Conservation (phyloP, 2,113 vertebrate genomes). For the Chamaea fasciata region DNA sequence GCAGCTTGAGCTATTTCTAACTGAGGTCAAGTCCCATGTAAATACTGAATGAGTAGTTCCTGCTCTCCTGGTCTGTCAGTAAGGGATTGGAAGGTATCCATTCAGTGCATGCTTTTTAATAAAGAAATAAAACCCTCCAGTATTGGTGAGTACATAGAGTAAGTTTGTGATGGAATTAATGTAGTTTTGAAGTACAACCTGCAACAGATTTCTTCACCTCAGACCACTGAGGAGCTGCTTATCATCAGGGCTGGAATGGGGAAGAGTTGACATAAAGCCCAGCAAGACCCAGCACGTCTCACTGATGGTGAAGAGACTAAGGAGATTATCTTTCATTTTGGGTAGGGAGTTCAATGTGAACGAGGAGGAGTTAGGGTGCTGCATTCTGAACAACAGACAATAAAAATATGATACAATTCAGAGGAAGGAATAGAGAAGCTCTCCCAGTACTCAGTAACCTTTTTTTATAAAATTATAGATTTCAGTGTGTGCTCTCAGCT, state of each 20-base stretch:
- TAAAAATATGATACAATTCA: background rate
- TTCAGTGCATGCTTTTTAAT: background rate
- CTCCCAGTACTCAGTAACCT: background rate
- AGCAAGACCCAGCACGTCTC: background rate
- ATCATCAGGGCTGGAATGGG: background rate
- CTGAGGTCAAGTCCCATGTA: background rate
- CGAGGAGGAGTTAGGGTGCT: background rate
- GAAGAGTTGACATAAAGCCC: background rate
- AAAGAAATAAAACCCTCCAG: background rate
- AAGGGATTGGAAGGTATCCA: background rate
- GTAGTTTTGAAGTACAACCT: background rate
- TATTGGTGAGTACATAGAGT: background rate
- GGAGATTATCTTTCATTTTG: background rate
- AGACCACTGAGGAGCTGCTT: background rate
- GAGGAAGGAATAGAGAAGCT: background rate
- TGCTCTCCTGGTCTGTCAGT: background rate
- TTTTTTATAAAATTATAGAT: background rate
- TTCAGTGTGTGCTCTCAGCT: background rate
- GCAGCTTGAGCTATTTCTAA: background rate
- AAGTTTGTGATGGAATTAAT: background rate
- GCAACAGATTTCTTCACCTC: background rate
- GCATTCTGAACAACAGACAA: background rate
- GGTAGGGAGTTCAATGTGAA: background rate
- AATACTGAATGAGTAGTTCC: background rate
- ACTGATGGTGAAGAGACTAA: background rate